phyloP scores from a whole-genome alignment of 2,113 vertebrate species.

The Otolemur garnettii region DNA sequence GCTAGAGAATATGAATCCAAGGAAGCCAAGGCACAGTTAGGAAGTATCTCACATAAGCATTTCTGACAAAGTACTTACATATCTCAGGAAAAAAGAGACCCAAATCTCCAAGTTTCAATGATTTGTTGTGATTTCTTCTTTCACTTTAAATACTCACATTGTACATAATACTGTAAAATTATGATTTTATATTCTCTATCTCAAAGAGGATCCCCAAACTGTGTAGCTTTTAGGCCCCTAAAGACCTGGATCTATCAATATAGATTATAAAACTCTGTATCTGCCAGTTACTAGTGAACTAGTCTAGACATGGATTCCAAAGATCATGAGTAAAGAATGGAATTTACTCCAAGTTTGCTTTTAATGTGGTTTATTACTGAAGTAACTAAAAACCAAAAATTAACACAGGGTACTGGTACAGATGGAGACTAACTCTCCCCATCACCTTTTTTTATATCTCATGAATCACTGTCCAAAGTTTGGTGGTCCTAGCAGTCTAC shows the following conservation, averaged over 20 bases:
- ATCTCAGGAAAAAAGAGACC: not conserved
- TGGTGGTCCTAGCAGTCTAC: not conserved
- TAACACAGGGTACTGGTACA: not conserved
- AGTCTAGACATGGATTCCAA: not conserved
- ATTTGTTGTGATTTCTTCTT: not conserved
- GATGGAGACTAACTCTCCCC: not conserved
- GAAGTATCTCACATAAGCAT: not conserved
- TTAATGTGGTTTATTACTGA: not conserved
- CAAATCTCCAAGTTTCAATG: not conserved
- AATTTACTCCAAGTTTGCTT: constrained; percentile 29
- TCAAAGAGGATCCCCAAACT: not conserved
- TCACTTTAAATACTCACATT: constrained; percentile 10
- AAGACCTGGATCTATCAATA: not conserved
- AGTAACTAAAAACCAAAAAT: not conserved
- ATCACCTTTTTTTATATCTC: not conserved
- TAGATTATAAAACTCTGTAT: not conserved
- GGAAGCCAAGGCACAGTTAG: not conserved
- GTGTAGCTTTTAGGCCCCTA: not conserved
- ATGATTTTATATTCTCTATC: not conserved
- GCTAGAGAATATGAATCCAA: not conserved
- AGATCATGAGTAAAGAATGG: not conserved
- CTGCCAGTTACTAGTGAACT: not conserved
- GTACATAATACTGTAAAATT: not conserved
- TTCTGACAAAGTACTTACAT: not conserved
- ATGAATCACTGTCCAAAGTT: accelerated